phyloP scores from a whole-genome alignment of 2,113 vertebrate genomes.

The Corvus hawaiiensis region DNA sequence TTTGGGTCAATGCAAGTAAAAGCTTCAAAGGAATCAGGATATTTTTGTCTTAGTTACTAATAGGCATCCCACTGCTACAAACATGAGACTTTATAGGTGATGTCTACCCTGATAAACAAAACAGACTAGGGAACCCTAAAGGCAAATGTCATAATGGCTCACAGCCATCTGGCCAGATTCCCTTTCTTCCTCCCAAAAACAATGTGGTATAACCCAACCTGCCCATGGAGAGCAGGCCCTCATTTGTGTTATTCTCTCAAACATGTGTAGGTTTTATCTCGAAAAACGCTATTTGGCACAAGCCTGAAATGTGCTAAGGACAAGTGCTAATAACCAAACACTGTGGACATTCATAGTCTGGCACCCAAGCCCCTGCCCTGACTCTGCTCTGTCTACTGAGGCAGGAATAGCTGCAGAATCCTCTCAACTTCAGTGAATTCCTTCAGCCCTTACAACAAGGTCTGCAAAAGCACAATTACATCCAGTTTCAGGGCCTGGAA shows the following conservation, averaged over 20 bases:
- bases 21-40: conserved; percentile 27
- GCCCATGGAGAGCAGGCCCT: background rate
- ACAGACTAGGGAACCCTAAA: background rate
- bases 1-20: conserved; percentile 23
- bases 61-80: conserved; percentile 19
- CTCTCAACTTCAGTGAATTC: fast-evolving
- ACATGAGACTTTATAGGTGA: conserved; percentile 34
- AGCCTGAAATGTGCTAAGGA: background rate
- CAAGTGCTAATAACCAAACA: background rate
- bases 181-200: background rate
- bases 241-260: background rate
- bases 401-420: background rate
- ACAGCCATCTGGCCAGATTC: background rate
- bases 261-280: background rate
- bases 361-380: fast-evolving
- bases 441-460: background rate
- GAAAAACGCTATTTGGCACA: background rate
- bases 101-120: conserved; percentile 31
- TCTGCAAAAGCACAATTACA: background rate
- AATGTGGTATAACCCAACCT: background rate
- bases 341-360: background rate
- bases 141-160: background rate
- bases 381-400: background rate
- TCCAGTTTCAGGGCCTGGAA: background rate
- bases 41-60: conserved; percentile 31